phyloP scores from a whole-genome alignment of 2,888 invertebrate species.

The Stenodema calcarata region DNA sequence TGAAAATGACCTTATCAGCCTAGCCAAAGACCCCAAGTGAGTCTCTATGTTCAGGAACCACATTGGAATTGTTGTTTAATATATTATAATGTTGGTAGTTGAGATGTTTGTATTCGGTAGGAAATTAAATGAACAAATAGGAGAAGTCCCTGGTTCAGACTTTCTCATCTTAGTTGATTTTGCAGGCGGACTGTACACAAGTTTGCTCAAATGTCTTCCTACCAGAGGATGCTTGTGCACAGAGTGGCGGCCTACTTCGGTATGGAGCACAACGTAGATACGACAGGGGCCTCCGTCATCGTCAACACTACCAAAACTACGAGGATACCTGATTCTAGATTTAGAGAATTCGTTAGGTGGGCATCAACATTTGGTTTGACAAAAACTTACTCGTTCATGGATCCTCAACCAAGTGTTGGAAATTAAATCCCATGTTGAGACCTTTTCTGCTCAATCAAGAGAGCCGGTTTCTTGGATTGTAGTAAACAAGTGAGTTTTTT shows the following conservation, averaged over 20 bases:
- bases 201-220: conserved; percentile 93
- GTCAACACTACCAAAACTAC: conserved; percentile 80
- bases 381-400: no score
- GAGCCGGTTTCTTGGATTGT: no score
- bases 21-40: conserved; percentile 83
- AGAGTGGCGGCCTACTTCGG: conserved; percentile 93
- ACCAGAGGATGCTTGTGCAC: conserved; percentile 95
- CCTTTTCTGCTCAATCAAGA: no score
- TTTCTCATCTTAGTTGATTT: conserved; percentile 46
- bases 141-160: no score
- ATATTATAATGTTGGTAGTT: no score
- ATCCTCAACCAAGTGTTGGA: no score
- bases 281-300: conserved; percentile 80
- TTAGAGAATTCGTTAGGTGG: conserved; percentile 72
- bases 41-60: conserved; percentile 57
- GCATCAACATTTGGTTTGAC: conserved; percentile 46
- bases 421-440: no score
- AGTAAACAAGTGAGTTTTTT: no score
- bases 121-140: no score
- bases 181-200: conserved; percentile 76
- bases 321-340: conserved; percentile 73
- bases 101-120: no score
- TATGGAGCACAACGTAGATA: conserved; percentile 91
- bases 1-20: conserved; percentile 83
- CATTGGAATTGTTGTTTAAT: no score